Base-by-base conservation (phyloP, 2,113 vertebrate species). In the Garra rufa region DNA sequence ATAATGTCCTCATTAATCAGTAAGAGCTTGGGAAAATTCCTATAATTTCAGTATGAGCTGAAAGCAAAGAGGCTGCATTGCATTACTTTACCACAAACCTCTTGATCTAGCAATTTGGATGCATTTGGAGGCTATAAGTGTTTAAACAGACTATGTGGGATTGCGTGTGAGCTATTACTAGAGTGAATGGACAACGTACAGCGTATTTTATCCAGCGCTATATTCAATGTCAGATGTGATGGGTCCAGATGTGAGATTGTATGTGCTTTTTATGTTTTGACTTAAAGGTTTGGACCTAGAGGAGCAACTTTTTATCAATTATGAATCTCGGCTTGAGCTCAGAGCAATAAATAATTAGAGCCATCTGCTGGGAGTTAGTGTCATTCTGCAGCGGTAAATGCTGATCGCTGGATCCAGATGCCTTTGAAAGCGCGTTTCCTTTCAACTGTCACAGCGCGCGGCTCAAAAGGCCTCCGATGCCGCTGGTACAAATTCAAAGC, bases 261-360 rank as follows among this genome's bases (percentile, higher is more conserved):
- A 4, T 26, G n/a, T 30, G 59, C 41, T n/a, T 48, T 81, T 70
- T 55, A 24, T 34, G 15, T 17, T 46, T 65, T 79, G 59, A 79
- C 57, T 63, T 43, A 28, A 70, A 71, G 28, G 63, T 55, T 55
- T 70, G 28, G 63, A 82, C 80, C 65, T 41, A 71, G 26, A 55
- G 63, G 3, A 26, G 21, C 17, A 41, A 24, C 44, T 41, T 82
- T 80, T 82, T 50, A 82, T 71, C 28, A 82, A 52, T 82, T 70
- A 82, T 70, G 46, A 70, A 82, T 82, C 28, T 41, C 80, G 4
- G 46, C 61, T 70, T 50, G 28, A 50, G 80, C 80, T 82, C 28
- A 65, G 65, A 82, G 80, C 46, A 41, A 70, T 82, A 82, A 82
- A 70, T 82, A 82, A 82, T 82, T 82, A 71, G 80, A 82, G 65